Percentiles rank a stretch among this genome's conserved stretches.
phyloP scores from a whole-genome alignment of 2,113 vertebrate genomes.

The Scomber japonicus region DNA sequence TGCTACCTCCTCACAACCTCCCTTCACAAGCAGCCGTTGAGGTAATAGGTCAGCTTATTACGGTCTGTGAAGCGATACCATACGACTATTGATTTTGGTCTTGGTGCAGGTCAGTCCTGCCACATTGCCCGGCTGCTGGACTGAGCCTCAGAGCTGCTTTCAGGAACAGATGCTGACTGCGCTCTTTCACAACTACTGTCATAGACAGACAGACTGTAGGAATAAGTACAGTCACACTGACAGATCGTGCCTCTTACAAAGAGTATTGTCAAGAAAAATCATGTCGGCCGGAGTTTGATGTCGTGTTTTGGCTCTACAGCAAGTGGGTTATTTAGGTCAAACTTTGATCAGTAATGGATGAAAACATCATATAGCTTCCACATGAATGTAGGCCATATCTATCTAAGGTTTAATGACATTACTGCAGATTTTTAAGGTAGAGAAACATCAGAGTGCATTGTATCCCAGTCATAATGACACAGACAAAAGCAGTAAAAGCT shows the following conservation, averaged over 20 bases:
- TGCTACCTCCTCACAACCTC: slow-evolving; percentile 1
- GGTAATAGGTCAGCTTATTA: slow-evolving; percentile 64
- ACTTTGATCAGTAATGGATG: slow-evolving; percentile 35
- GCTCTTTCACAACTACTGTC: slow-evolving; percentile 34
- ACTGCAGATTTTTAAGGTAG: background rate
- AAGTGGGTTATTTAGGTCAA: slow-evolving; percentile 18
- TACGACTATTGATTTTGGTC: slow-evolving; percentile 74
- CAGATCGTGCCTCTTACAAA: slow-evolving; percentile 11
- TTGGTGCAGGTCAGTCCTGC: slow-evolving; percentile 55
- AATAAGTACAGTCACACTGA: slow-evolving; percentile 5
- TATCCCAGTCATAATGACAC: background rate
- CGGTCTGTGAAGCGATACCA: slow-evolving; percentile 70
- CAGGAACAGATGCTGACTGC: slow-evolving; percentile 59
- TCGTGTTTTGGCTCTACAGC: slow-evolving; percentile 7
- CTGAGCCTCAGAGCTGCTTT: slow-evolving; percentile 32
- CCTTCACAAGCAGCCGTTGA: slow-evolving; percentile 36
- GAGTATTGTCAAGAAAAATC: slow-evolving; percentile 15
- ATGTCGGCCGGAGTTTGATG: slow-evolving; percentile 1
- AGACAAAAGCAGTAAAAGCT: background rate
- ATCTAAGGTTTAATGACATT: slow-evolving; percentile 12
- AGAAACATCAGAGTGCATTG: background rate
- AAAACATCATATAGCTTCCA: slow-evolving; percentile 9
- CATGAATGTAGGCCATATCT: background rate
- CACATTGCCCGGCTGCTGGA: slow-evolving; percentile 32
- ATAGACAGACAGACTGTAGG: slow-evolving; percentile 4